These are phyloP conservation scores for Atrichornis clamosus DNA, from an alignment of 2,113 vertebrate genomes.

Conservation along the genomic window DNA sequence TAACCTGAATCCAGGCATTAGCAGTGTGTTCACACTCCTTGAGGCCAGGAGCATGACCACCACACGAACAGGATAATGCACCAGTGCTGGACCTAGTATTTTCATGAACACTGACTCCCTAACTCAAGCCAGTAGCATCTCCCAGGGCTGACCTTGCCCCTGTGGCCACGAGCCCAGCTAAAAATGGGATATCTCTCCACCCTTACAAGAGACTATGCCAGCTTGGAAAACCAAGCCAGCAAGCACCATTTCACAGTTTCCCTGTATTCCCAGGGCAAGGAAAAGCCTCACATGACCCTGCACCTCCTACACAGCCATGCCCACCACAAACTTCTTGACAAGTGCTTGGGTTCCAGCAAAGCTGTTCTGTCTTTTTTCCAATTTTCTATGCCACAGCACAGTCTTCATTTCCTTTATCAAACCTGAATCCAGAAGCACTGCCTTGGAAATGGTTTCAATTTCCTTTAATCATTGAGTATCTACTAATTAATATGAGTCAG, in stretches of 20 bases:
- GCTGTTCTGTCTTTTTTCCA: background rate
- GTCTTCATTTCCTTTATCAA: background rate
- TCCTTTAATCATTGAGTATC: background rate
- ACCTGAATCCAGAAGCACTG: background rate
- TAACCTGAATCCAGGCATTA: background rate
- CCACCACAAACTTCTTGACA: background rate
- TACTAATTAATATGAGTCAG: background rate
- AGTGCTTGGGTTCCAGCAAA: background rate
- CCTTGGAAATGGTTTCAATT: background rate
- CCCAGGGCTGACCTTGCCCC: background rate
- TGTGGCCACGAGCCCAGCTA: background rate
- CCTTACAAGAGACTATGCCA: background rate
- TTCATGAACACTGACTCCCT: background rate
- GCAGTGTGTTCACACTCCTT: background rate
- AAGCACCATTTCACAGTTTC: background rate
- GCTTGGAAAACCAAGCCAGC: background rate
- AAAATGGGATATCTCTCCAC: background rate
- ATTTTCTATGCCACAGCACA: background rate
- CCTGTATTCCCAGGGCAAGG: background rate
- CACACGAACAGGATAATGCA: background rate
- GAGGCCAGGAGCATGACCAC: background rate
- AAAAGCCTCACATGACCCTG: background rate
- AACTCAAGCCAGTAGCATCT: background rate
- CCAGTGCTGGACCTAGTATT: background rate
- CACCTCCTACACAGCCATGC: background rate